A percentile compares a stretch with the other conserved stretches of the same genome.
phyloP scores from a whole-genome alignment of 1,140 invertebrate species.

The Agraylea sexmaculata region DNA sequence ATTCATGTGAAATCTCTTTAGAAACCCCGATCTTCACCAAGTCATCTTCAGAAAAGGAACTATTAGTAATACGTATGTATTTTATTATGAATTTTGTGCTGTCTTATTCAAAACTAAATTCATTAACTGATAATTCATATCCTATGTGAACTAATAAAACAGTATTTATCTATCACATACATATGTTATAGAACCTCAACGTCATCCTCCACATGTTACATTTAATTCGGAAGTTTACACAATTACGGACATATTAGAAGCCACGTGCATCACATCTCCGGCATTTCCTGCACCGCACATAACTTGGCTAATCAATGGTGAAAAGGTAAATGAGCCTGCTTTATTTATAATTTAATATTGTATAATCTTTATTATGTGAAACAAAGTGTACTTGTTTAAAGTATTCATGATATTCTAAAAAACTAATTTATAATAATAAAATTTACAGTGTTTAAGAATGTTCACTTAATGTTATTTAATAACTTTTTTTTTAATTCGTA shows the following conservation, averaged over 20 bases:
- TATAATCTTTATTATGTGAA: not conserved
- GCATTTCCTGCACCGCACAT: constrained; percentile 64
- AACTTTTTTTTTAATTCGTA: not conserved
- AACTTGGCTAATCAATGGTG: constrained; percentile 71
- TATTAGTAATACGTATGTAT: constrained; percentile 52
- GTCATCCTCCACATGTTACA: constrained; percentile 54
- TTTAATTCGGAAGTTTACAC: constrained; percentile 55
- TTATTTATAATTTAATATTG: constrained; percentile 1
- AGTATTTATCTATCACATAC: not conserved
- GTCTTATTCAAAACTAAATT: too few species aligned
- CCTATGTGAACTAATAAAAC: constrained; percentile 1
- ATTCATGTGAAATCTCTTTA: constrained; percentile 56
- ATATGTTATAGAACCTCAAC: constrained; percentile 52
- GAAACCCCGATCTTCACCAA: constrained; percentile 57
- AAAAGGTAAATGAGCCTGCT: constrained; percentile 64
- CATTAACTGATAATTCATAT: too few species aligned
- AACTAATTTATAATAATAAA: not conserved
- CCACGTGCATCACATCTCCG: constrained; percentile 62
- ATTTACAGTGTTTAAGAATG: not conserved
- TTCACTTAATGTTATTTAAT: too few species aligned
- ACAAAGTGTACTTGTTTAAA: not conserved
- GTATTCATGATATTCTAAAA: not conserved
- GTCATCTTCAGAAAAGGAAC: constrained; percentile 48
- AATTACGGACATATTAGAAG: constrained; percentile 58
- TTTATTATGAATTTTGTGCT: not conserved